Conservation (phyloP, 2,888 invertebrate species). For the Melinaea menophilus region DNA sequence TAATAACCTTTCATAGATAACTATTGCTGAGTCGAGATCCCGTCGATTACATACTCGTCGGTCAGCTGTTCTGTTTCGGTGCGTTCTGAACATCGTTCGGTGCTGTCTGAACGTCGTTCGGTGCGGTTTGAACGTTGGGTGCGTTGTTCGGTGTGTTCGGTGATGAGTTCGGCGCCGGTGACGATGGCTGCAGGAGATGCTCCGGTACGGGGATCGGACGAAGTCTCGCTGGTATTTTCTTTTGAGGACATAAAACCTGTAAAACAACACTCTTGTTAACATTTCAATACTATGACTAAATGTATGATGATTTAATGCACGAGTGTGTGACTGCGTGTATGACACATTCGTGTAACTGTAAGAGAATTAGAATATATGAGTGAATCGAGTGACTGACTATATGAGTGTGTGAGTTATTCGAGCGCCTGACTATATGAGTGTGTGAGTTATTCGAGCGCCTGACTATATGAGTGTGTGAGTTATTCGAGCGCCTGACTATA, state of each 20-base stretch:
- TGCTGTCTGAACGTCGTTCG: slow-evolving; percentile 9
- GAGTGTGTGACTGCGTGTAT: no score
- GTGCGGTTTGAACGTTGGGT: slow-evolving; percentile 40
- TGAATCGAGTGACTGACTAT: neutral
- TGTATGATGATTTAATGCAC: no score
- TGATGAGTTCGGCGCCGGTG: slow-evolving; percentile 34
- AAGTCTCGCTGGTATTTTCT: slow-evolving; percentile 87
- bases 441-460: neutral
- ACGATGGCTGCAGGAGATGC: slow-evolving; percentile 77
- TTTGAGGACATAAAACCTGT: slow-evolving; percentile 77
- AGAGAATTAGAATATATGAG: neutral
- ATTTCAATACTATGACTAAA: no score
- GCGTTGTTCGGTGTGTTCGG: slow-evolving; percentile 20
- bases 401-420: no score
- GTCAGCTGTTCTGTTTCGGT: slow-evolving; percentile 6
- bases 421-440: neutral
- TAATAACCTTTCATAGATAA: neutral
- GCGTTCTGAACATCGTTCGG: neutral
- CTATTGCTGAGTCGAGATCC: neutral
- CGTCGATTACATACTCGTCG: neutral
- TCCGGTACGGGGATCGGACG: slow-evolving; percentile 88
- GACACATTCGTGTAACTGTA: no score
- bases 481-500: no score
- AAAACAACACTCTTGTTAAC: neutral
- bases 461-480: neutral